Conservation (phyloP, 2,888 invertebrate species). For the Charanyca ferruginea region DNA sequence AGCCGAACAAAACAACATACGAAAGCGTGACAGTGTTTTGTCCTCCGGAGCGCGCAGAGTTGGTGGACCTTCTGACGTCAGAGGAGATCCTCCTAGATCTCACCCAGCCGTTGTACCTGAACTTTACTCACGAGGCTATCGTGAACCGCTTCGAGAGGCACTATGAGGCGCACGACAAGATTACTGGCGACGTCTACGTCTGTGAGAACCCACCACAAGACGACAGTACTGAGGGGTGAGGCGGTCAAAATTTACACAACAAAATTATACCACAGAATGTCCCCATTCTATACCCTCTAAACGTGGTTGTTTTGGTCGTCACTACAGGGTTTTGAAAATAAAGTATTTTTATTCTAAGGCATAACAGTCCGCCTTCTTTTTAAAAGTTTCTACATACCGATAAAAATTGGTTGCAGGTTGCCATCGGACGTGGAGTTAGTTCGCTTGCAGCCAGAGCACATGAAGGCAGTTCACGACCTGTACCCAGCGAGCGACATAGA, state of each 20-base stretch:
- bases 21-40: constrained; percentile 97
- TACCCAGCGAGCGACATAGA: constrained; percentile 97
- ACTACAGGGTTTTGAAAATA: too few species aligned
- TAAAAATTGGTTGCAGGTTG: constrained; percentile 77
- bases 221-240: constrained; percentile 91
- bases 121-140: constrained; percentile 96
- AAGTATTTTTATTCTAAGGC: too few species aligned
- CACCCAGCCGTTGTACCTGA: constrained; percentile 95
- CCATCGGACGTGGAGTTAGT: constrained; percentile 94
- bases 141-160: constrained; percentile 93
- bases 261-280: not conserved
- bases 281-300: constrained; percentile 1
- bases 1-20: constrained; percentile 95
- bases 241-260: constrained; percentile 27
- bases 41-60: constrained; percentile 94
- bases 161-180: constrained; percentile 94
- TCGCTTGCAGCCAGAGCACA: constrained; percentile 94
- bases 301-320: too few species aligned
- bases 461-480: constrained; percentile 95
- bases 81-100: constrained; percentile 96
- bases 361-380: not conserved
- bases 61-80: constrained; percentile 93
- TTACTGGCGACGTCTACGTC: constrained; percentile 95
- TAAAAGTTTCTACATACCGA: not conserved
- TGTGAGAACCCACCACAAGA: constrained; percentile 92